These are phyloP conservation scores for Formica aserva DNA, from an alignment of 2,888 invertebrate species.

Conservation along the genomic window DNA sequence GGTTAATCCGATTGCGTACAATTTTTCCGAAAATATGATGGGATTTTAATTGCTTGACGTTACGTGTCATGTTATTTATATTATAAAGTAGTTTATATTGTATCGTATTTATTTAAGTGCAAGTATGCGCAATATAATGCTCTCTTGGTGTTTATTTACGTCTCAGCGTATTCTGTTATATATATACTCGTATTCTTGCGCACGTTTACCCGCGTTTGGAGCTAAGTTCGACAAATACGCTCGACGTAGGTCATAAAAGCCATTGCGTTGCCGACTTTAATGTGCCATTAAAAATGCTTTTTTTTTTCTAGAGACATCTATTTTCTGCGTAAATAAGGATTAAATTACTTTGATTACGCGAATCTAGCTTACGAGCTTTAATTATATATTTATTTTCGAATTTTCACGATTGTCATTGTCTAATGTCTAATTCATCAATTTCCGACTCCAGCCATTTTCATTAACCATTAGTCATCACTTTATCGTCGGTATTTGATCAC, in stretches of 20 bases:
- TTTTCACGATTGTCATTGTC: not conserved
- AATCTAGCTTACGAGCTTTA: not conserved
- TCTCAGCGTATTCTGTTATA: conserved; percentile 17
- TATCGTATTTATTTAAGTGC: not conserved
- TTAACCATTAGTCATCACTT: conserved; percentile 6
- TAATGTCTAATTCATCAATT: conserved; percentile 16
- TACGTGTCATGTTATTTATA: conserved; percentile 4
- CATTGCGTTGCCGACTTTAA: not conserved
- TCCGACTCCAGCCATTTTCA: not conserved
- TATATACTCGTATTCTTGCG: conserved; percentile 1
- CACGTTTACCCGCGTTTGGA: not conserved
- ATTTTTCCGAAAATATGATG: conserved; percentile 3
- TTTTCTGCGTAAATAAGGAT: not conserved
- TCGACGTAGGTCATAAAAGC: not conserved
- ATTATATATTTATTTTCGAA: conserved; percentile 1
- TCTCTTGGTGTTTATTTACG: not conserved
- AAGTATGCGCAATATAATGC: not conserved
- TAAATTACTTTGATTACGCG: conserved; percentile 10
- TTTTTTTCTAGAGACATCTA: not conserved
- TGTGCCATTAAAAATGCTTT: not conserved
- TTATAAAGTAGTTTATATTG: not conserved
- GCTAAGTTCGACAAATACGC: not conserved
- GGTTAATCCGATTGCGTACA: not conserved
- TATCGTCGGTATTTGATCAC: conserved; percentile 12
- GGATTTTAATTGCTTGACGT: conserved; percentile 20